Percentiles rank a stretch among this genome's conserved stretches.
These are phyloP conservation scores for Strix aluco DNA, from an alignment of 2,113 vertebrate genomes.

Conservation along the genomic window DNA sequence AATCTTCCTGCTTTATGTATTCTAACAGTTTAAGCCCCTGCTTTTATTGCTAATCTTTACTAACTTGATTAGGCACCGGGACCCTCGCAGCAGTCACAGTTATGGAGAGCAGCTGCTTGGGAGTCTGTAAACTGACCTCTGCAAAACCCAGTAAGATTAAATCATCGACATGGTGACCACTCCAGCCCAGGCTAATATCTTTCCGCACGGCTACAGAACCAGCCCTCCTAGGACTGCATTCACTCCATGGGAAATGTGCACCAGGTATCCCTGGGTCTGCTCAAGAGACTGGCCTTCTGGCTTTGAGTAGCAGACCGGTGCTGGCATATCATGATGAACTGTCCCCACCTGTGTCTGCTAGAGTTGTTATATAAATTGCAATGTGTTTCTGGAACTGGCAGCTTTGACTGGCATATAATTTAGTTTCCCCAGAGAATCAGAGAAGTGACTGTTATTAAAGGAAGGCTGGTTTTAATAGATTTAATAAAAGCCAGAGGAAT, in stretches of 20 bases:
- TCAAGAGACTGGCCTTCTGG: neutral
- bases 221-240: fast-evolving
- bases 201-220: neutral
- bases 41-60: conserved; percentile 2
- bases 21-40: neutral
- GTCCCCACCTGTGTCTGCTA: conserved; percentile 15
- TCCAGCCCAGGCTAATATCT: neutral
- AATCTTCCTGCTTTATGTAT: neutral
- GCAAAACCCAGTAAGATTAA: neutral
- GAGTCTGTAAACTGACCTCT: conserved; percentile 7
- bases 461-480: conserved; percentile 41
- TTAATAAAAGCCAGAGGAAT: conserved; percentile 44
- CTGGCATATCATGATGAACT: neutral
- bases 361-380: conserved; percentile 17
- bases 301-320: neutral
- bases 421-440: conserved; percentile 9
- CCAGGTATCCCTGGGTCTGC: neutral
- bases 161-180: neutral
- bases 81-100: neutral
- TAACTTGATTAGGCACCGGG: neutral
- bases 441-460: conserved; percentile 17
- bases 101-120: conserved; percentile 32
- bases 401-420: conserved; percentile 29
- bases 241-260: fast-evolving
- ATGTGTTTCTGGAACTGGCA: neutral